Evolutionary conservation across 2,797 vertebrate species (phyloP).

Genomic region (Hipposideros larvatus): DNA sequence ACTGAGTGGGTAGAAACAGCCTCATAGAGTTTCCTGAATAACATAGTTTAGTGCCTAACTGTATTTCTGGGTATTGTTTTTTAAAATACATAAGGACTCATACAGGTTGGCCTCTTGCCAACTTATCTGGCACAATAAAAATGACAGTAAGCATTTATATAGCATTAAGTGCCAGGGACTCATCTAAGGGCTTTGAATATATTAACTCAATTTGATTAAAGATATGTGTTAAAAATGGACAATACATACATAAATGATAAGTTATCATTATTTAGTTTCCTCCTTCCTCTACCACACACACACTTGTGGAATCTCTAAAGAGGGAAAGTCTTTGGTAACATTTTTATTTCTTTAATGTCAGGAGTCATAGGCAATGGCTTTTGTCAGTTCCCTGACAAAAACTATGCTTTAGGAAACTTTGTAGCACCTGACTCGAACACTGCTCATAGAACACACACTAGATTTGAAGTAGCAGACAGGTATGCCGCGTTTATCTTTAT

Average conservation of each 20-base stretch:
- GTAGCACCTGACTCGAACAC: slow-evolving; percentile 51
- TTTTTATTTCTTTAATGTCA: slow-evolving; percentile 60
- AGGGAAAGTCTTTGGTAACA: slow-evolving; percentile 31
- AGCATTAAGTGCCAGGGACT: background rate
- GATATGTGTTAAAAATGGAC: slow-evolving; percentile 52
- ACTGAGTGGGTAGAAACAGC: background rate
- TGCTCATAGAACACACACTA: slow-evolving; percentile 49
- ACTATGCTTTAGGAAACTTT: slow-evolving; percentile 68
- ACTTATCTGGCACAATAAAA: slow-evolving; percentile 43
- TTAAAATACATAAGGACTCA: slow-evolving; percentile 50
- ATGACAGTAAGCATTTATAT: slow-evolving; percentile 50
- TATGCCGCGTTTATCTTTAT: slow-evolving; percentile 54
- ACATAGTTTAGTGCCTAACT: background rate
- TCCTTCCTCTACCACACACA: background rate
- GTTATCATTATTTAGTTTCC: background rate
- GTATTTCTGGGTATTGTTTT: slow-evolving; percentile 48
- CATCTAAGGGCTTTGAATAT: slow-evolving; percentile 29
- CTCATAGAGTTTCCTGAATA: background rate
- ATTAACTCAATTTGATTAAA: slow-evolving; percentile 65
- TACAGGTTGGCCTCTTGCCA: slow-evolving; percentile 12
- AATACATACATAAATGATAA: slow-evolving; percentile 11
- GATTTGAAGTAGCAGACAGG: slow-evolving; percentile 62
- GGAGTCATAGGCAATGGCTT: background rate
- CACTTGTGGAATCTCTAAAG: slow-evolving; percentile 7
- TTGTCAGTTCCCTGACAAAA: slow-evolving; percentile 68